phyloP scores from a whole-genome alignment of 1,140 invertebrate genomes.

The Euglossa dilemma region DNA sequence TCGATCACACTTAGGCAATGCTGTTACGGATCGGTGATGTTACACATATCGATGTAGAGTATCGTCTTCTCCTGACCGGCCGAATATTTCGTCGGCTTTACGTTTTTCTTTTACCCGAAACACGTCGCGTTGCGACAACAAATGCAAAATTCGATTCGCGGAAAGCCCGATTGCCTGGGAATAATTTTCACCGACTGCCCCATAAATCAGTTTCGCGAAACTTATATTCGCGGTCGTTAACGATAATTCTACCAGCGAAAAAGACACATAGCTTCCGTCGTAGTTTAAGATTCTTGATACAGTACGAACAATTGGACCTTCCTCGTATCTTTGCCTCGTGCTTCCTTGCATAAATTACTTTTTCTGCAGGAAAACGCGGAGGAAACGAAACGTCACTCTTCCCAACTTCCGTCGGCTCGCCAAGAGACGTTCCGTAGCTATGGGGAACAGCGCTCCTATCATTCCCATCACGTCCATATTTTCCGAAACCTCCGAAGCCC shows the following conservation, averaged over 20 bases:
- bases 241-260: background rate
- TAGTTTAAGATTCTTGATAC: background rate
- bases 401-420: slow-evolving; percentile 47
- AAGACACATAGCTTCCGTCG: background rate
- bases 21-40: slow-evolving; percentile 78
- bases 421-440: slow-evolving; percentile 2
- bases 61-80: slow-evolving; percentile 39
- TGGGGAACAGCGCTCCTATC: background rate
- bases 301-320: background rate
- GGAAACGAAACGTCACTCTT: slow-evolving; percentile 5
- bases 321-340: background rate
- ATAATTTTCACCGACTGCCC: background rate
- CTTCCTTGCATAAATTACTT: slow-evolving; percentile 15
- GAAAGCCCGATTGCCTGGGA: background rate
- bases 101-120: background rate
- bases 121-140: background rate
- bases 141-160: too few species aligned
- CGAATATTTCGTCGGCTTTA: slow-evolving; percentile 11
- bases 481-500: slow-evolving; percentile 55
- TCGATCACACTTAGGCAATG: slow-evolving; percentile 80
- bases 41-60: slow-evolving; percentile 73
- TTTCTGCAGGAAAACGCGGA: background rate
- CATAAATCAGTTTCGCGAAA: background rate
- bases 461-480: slow-evolving; percentile 74
- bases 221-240: background rate